Base-by-base conservation (phyloP, 2,113 vertebrate genomes). In the Silurus glanis region DNA sequence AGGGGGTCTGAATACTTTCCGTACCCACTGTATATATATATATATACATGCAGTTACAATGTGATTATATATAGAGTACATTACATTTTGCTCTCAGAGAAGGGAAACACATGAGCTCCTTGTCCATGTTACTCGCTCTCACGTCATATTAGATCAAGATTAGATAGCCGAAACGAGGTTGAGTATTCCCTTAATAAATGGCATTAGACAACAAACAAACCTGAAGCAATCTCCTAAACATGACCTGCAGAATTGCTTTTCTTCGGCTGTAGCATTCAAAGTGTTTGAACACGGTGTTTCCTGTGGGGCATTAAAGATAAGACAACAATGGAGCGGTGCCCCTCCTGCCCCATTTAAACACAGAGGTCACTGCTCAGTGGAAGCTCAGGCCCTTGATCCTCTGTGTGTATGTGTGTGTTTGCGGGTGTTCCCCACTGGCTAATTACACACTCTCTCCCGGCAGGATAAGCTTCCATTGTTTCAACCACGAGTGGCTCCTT, bases 381-480 rank as follows among this genome's bases (percentile, higher is more conserved):
- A 85, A 53, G 79, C 61, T 37, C 37, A 1, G 78, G 5, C 80
- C 56, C 64, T 53, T 72, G 25, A 80, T 66, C 62, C 82, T 83
- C 9, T 87, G 86, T 76, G n/a, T 49, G 23, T 58, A n/a, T 17
- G 25, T 61, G 66, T 56, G 67, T 81, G 59, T 89, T 66, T 83
- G 72, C 37, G 55, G 81, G 66, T 47, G 84, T 86, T 84, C 23
- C 59, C 19, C 76, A 61, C 78, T 61, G 53, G 66, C 59, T 86
- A 84, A 83, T 83, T 51, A 81, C 47, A 84, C 82, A 55, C 55
- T 56, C 67, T 47, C 74, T 56, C 83, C 67, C 9, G 9, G 81
- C 66, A 82, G 76, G 78, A 81, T 84, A 71, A 87, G 71, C n/a
- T 9, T 74, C 23, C 56, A 64, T 86, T 86, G 67, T 86, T 86